Base-by-base conservation (phyloP, 2,797 vertebrate genomes). In the Sebastes minor region DNA sequence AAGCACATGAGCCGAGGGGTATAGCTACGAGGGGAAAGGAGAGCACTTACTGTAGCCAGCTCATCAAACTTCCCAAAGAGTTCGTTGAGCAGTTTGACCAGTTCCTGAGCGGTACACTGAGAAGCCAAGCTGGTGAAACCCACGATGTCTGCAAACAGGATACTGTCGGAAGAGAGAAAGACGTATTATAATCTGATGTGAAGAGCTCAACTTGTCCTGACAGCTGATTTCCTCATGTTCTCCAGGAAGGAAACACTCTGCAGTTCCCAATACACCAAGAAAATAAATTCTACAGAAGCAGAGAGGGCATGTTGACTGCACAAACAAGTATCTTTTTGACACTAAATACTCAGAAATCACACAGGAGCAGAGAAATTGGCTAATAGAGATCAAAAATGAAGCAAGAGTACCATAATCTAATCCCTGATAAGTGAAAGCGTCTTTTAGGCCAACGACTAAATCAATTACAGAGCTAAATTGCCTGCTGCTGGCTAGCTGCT, bases 61-160 rank as follows among this genome's bases (percentile, higher is more conserved):
- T 99, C 98, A 67, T 99, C 98, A 86, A 99, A 99, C 94, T 99
- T 99, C 78, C 98, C 98, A 22, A 99, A 99, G 76, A 99, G 97
- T 91, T 99, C 98, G 8, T 99, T 99, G 82, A 99, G 97, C 79
- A 99, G 95, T 90, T 99, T 99, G 90, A 99, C 98, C 89, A 99
- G 94, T 89, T 99, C 98, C 95, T 99, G 98, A 56, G 98, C 98
- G 0, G 98, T 99, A 76, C 98, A 99, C 86, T 99, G 98, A 4
- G 98, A 99, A 2, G 98, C 98, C 96, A 99, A 84, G 84, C 98
- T 97, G 69, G 98, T 99, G 94, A 99, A 99, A 4, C 98, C 98
- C 87, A 99, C 98, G 53, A 99, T 99, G 89, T 99, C 98, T 53
- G 98, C 98, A 92, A 99, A 99, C 90, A 99, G 96, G 96, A 99